Evolutionary conservation across 2,797 vertebrate species (phyloP).

Genomic region (Ctenosaura bakeri): DNA sequence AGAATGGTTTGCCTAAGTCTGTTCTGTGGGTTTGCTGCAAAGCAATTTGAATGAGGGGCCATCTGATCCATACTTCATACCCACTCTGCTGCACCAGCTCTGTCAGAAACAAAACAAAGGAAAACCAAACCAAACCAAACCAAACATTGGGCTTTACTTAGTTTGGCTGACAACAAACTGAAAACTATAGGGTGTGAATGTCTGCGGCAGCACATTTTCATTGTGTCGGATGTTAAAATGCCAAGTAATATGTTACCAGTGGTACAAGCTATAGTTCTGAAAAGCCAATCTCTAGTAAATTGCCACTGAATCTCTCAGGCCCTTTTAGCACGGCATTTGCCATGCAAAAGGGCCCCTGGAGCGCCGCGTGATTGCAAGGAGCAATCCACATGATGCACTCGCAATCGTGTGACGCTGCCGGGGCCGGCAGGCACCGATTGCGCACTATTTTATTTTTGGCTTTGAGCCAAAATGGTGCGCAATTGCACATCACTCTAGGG

Average conservation of each 20-base stretch:
- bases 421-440: too few species aligned
- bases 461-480: too few species aligned
- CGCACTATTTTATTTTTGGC: too few species aligned
- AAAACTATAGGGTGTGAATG: not conserved
- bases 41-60: not conserved
- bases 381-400: too few species aligned
- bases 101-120: not conserved
- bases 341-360: too few species aligned
- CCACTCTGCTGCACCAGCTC: not conserved
- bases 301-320: not conserved
- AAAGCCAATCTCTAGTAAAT: not conserved
- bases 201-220: not conserved
- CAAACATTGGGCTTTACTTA: not conserved
- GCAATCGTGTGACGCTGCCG: too few species aligned
- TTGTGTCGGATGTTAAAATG: not conserved
- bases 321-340: not conserved
- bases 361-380: too few species aligned
- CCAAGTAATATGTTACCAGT: not conserved
- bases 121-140: too few species aligned
- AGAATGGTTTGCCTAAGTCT: too few species aligned
- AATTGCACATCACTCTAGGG: too few species aligned
- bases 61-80: not conserved
- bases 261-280: not conserved
- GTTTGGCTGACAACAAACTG: not conserved
- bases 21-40: not conserved